Base-by-base conservation (phyloP, 2,113 vertebrate genomes). In the Myotis davidii region DNA sequence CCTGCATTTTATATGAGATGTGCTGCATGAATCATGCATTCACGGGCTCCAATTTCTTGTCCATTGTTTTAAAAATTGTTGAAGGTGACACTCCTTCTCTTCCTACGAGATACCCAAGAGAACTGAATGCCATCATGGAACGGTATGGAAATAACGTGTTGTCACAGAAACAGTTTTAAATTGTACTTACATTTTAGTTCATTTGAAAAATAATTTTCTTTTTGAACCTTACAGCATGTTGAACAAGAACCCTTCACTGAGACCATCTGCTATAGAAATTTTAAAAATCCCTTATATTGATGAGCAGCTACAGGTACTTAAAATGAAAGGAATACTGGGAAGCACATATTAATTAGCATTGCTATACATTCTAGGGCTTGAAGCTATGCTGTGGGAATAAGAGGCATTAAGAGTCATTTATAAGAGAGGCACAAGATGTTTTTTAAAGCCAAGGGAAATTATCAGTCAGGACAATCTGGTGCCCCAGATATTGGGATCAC, bases 1-100 rank as follows among this genome's bases (percentile, higher is more conserved):
- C 99, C 17, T 99, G 99, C 91, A 98, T 99, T 95, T 98, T 99
- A n/a, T 99, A 99, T 27, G 99, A 99, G 97, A 99, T 99, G 98
- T 99, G 99, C 96, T 98, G 98, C 87, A 97, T 99, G 98, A 98
- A 96, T 65, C 99, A 99, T 6, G 98, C 99, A n/a, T 99, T 99
- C 96, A 92, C 97, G 61, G 99, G 98, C 21, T 98, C 98, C 81
- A 99, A 97, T 96, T 99, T 99, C 98, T 98, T 99, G 89, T 98
- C 99, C 2, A 97, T 99, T 23, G 97, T 99, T 89, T 95, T 99
- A 96, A 99, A 99, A 97, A 99, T 99, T 70, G 98, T 99, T 37
- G 99, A 99, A 88, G 98, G 99, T 2, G 91, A 98, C 67, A 98
- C 98, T 14, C 99, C 99, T 11, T 97, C 98, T 73, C 99, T 99